Conservation (phyloP, 2,797 vertebrate species). For the Sebastiscus albofasciatus region DNA sequence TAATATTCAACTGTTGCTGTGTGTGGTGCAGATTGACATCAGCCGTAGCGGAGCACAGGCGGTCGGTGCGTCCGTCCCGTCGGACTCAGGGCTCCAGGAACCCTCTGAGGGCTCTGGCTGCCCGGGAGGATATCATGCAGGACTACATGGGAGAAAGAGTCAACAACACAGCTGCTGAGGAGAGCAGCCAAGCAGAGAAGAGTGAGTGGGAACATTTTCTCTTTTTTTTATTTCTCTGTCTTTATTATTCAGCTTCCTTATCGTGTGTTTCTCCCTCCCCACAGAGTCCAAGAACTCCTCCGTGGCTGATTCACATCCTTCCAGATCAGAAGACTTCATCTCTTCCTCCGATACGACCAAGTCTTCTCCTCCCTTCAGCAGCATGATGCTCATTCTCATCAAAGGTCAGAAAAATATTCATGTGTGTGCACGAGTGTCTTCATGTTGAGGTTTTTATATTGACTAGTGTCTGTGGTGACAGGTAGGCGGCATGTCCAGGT, state of each 20-base stretch:
- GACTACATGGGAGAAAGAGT: conserved; percentile 82
- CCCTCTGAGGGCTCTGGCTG: conserved; percentile 84
- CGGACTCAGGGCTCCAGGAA: conserved; percentile 86
- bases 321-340: conserved; percentile 43
- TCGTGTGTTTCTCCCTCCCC: background rate
- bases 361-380: conserved; percentile 72
- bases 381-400: conserved; percentile 83
- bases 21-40: conserved; percentile 79
- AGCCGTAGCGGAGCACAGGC: conserved; percentile 83
- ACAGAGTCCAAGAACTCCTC: conserved; percentile 80
- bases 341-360: conserved; percentile 39
- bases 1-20: background rate
- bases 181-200: conserved; percentile 69
- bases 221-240: background rate
- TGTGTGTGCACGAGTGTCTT: background rate
- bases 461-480: conserved; percentile 53
- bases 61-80: conserved; percentile 83
- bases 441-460: background rate
- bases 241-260: background rate
- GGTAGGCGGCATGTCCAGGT: conserved; percentile 83
- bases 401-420: conserved; percentile 78
- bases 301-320: conserved; percentile 2
- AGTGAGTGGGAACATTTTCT: conserved; percentile 61
- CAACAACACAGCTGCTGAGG: conserved; percentile 58
- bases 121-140: conserved; percentile 83